Evolutionary conservation across 2,113 vertebrate species (phyloP).

Genomic region (Nothoprocta pentlandii): DNA sequence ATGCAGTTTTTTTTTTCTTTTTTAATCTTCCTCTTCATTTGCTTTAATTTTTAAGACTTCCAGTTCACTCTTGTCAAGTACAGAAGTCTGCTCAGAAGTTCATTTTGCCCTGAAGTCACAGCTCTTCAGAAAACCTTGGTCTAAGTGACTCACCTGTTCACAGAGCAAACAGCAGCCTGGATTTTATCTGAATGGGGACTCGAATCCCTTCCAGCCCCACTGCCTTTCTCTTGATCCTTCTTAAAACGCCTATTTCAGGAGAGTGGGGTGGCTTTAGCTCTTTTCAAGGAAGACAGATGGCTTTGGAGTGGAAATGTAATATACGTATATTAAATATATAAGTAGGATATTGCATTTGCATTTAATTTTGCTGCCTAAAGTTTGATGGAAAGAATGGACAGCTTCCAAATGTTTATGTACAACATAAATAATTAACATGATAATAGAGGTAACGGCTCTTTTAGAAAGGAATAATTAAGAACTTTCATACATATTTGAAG

Average conservation of each 20-base stretch:
- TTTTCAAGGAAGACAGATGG: background rate
- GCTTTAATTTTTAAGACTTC: background rate
- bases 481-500: background rate
- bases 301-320: constrained; percentile 37
- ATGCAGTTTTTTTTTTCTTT: background rate
- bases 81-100: background rate
- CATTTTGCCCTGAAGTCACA: background rate
- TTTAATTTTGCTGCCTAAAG: constrained; percentile 15
- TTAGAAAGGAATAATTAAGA: background rate
- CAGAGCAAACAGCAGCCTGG: background rate
- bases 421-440: background rate
- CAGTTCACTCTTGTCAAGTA: background rate
- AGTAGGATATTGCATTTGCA: constrained; percentile 34
- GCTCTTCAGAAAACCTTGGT: constrained; percentile 5
- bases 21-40: background rate
- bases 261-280: background rate
- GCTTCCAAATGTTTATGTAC: constrained; percentile 10
- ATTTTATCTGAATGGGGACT: background rate
- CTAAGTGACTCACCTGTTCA: background rate
- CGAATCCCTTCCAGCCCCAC: background rate
- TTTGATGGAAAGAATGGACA: background rate
- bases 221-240: background rate
- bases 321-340: constrained; percentile 9
- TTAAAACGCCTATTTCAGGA: constrained; percentile 14
- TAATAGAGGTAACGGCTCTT: background rate